Evolutionary conservation across 2,888 invertebrate genomes (phyloP), one percentile per base, ranked within the genome.

Genomic region (Cerceris ruficornis): DNA sequence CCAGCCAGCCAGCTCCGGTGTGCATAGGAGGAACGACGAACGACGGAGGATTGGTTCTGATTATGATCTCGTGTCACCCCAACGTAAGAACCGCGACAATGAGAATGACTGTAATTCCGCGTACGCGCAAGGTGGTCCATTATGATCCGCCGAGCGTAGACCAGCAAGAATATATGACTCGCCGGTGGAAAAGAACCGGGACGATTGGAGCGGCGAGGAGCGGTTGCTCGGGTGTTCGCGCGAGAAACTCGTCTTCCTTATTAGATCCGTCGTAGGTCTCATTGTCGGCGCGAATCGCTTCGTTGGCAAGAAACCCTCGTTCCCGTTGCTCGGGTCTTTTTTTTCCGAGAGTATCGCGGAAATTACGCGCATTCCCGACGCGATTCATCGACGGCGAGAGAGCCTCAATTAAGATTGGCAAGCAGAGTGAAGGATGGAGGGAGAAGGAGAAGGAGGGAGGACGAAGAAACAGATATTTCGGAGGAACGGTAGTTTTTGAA

Each of bases 1-100:
- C 17, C 59, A 67, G 68, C 57, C n/a, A 61, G 69, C 52, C 41
- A 69, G 66, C 49, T 15, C 72, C 67, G 75, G 81, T 75, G 80
- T 79, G 83, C 74, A 86, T 80, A 78, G 77, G 82, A 78, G 77
- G 81, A 86, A 87, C 76, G 87, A 82, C 84, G 84, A 75, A 84
- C 83, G 84, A 81, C 80, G 77, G 75, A 77, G 85, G 83, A 84
- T 85, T 79, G 82, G 69, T 82, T 86, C 80, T 83, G 88, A 89
- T 89, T 89, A 88, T 80, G 82, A 89, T 89, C 89, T 88, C 88
- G 82, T 81, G 78, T 77, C 71, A 80, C 77, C 77, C 79, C 73
- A 77, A 70, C 65, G 52, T 13, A 55, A 69, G 75, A 54, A 68
- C 59, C 66, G 70, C 79, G 73, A 86, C 73, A 69, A 72, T 72